Evolutionary conservation across 1,140 invertebrate species (phyloP).

Genomic region (Melipona quadrifasciata): DNA sequence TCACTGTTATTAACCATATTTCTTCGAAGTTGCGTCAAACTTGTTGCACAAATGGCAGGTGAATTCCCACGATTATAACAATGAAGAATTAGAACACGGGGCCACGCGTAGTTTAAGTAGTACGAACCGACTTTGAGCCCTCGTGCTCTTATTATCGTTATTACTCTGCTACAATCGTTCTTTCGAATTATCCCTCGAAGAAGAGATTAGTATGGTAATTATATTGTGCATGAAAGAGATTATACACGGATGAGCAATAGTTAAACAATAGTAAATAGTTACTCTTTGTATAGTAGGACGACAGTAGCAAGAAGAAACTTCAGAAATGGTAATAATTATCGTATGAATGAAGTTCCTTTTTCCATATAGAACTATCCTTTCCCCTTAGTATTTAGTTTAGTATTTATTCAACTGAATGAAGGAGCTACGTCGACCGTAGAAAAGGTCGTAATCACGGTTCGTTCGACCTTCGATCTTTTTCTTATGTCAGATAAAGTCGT

Average conservation of each 20-base stretch:
- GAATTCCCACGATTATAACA: conserved; percentile 20
- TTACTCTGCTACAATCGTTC: background rate
- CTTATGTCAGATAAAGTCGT: background rate
- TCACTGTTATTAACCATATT: conserved; percentile 1
- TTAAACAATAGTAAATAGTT: background rate
- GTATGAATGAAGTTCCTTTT: conserved; percentile 59
- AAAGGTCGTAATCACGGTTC: conserved; percentile 53
- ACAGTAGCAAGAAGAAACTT: background rate
- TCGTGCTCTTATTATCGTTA: background rate
- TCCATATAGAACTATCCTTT: conserved; percentile 48
- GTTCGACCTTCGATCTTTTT: conserved; percentile 39
- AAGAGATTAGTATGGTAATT: background rate
- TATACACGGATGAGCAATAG: background rate
- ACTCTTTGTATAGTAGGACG: background rate
- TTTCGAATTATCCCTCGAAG: background rate
- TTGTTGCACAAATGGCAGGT: background rate
- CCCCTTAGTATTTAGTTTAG: conserved; percentile 51
- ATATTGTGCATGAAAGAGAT: background rate
- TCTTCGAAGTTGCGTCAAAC: background rate
- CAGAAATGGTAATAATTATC: background rate
- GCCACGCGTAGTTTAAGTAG: conserved; percentile 7
- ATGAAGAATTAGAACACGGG: background rate
- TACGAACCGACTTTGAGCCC: background rate
- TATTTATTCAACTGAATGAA: conserved; percentile 59
- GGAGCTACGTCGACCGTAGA: conserved; percentile 25